A percentile compares a stretch with the other conserved stretches of the same genome.
phyloP scores from a whole-genome alignment of 2,113 vertebrate genomes.

The Lanius collurio region DNA sequence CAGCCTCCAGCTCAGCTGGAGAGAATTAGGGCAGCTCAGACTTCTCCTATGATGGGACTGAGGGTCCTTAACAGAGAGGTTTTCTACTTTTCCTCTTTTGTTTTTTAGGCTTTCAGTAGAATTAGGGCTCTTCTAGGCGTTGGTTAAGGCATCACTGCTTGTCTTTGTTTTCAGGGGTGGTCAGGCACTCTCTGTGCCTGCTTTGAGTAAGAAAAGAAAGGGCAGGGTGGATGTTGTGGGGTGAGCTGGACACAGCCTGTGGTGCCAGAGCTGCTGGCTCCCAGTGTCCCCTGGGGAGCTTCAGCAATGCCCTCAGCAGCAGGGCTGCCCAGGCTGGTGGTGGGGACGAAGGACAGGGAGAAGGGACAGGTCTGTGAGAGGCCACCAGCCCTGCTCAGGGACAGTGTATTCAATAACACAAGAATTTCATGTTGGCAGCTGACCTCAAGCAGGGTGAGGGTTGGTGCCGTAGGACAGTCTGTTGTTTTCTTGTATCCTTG shows the following conservation, averaged over 20 bases:
- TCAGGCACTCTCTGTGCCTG: rapidly evolving
- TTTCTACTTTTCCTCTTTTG: background rate
- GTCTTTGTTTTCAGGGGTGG: rapidly evolving
- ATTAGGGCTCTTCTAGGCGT: background rate
- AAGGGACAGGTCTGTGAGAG: background rate
- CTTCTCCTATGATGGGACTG: background rate
- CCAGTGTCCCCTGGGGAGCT: rapidly evolving
- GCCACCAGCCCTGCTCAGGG: background rate
- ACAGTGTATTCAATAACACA: rapidly evolving
- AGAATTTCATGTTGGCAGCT: background rate
- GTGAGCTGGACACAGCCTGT: rapidly evolving
- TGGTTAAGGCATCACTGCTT: rapidly evolving
- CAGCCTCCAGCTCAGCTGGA: background rate
- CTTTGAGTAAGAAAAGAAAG: background rate
- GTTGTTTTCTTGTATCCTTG: background rate
- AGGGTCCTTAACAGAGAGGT: rapidly evolving
- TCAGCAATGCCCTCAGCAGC: background rate
- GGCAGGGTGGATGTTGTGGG: rapidly evolving
- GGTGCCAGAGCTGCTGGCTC: background rate
- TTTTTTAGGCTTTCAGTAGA: background rate
- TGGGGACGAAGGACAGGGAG: background rate
- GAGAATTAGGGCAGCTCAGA: background rate
- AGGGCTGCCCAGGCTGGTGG: background rate
- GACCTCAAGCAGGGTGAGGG: background rate
- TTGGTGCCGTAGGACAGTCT: background rate